Conservation (phyloP, 2,113 vertebrate species). For the Labeo rohita region DNA sequence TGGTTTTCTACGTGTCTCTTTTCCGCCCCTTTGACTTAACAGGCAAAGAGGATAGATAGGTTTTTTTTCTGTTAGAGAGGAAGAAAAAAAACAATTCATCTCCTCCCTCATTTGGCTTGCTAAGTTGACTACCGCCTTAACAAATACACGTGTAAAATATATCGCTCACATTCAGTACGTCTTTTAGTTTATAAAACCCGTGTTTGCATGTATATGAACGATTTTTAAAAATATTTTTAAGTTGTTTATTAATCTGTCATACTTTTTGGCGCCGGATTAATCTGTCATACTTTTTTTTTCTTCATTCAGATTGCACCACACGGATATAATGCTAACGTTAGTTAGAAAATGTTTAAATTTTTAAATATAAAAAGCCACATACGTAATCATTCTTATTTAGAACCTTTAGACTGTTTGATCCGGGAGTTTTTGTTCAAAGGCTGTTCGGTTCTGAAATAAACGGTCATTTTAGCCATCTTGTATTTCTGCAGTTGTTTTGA, state of each 20-base stretch:
- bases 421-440: not conserved
- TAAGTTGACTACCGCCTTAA: not conserved
- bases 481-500: slow-evolving; percentile 15
- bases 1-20: slow-evolving; percentile 56
- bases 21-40: slow-evolving; percentile 58
- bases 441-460: not conserved
- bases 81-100: slow-evolving; percentile 46
- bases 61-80: slow-evolving; percentile 47
- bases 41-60: slow-evolving; percentile 41
- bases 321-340: not conserved
- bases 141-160: not conserved
- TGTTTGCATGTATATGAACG: not conserved
- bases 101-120: slow-evolving; percentile 50
- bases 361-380: not conserved
- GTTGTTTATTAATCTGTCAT: not conserved
- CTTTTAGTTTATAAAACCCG: not conserved
- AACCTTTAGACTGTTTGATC: not conserved
- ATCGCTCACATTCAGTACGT: not conserved
- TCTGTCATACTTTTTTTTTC: not conserved
- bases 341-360: not conserved
- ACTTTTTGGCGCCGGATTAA: not conserved
- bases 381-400: not conserved
- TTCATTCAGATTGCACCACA: not conserved
- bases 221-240: not conserved
- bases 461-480: not conserved